These are phyloP conservation scores for Sander lucioperca DNA, from an alignment of 2,113 vertebrate genomes.

Conservation along the genomic window DNA sequence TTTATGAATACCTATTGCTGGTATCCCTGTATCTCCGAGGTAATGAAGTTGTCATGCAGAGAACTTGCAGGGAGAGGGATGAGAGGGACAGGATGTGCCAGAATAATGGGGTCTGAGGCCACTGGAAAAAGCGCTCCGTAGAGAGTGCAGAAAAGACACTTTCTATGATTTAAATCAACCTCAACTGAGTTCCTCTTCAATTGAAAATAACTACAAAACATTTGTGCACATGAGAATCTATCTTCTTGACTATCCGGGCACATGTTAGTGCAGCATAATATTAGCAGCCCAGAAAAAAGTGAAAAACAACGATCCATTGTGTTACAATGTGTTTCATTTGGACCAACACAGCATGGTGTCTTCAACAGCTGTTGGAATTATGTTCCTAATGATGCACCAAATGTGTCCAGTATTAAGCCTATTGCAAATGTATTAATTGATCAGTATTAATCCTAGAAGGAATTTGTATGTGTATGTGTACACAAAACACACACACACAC, in stretches of 20 bases:
- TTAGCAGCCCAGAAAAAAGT: not conserved
- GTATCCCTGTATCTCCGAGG: constrained; percentile 42
- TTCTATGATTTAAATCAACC: constrained; percentile 7
- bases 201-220: constrained; percentile 30
- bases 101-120: constrained; percentile 42
- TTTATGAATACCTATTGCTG: constrained; percentile 63
- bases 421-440: constrained; percentile 52
- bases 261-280: not conserved
- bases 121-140: constrained; percentile 5
- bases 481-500: not conserved
- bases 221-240: constrained; percentile 8
- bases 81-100: constrained; percentile 25
- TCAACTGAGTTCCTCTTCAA: constrained; percentile 14
- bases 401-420: constrained; percentile 39
- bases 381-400: constrained; percentile 53
- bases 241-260: constrained; percentile 4
- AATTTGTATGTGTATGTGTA: not conserved
- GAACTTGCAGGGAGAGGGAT: constrained; percentile 9
- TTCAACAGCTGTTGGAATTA: constrained; percentile 42
- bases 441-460: constrained; percentile 52
- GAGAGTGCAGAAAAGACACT: constrained; percentile 11
- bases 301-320: not conserved
- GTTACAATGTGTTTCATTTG: constrained; percentile 7
- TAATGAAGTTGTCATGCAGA: constrained; percentile 43
- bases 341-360: constrained; percentile 22